Percentiles rank a stretch among this genome's conserved stretches.
phyloP scores from a whole-genome alignment of 2,888 invertebrate species.

The Anodontia alba region DNA sequence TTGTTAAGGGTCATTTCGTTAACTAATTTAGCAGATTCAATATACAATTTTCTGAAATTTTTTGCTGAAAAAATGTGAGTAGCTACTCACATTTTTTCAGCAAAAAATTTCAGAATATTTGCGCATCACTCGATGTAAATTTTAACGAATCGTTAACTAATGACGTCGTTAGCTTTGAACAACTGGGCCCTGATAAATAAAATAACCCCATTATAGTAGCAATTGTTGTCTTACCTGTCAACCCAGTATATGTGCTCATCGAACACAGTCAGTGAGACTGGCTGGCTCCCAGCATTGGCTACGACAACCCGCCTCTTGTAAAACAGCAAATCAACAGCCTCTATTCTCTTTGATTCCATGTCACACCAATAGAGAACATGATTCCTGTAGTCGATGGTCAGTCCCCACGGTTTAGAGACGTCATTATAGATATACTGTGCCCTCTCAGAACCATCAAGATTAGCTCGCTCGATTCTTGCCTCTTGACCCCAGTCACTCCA shows the following conservation, averaged over 20 bases:
- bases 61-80: too few species aligned
- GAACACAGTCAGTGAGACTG: constrained; percentile 88
- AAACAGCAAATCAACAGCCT: constrained; percentile 62
- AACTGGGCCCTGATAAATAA: too few species aligned
- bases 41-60: too few species aligned
- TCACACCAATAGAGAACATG: constrained; percentile 94
- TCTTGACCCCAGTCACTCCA: constrained; percentile 93
- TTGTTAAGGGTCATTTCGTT: too few species aligned
- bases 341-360: constrained; percentile 88
- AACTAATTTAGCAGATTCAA: too few species aligned
- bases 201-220: too few species aligned
- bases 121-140: too few species aligned
- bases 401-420: constrained; percentile 89
- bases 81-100: too few species aligned
- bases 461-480: constrained; percentile 91
- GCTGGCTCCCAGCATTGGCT: constrained; percentile 61
- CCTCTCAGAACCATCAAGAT: constrained; percentile 91
- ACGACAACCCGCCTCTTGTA: constrained; percentile 46
- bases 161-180: too few species aligned
- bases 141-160: too few species aligned
- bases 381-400: constrained; percentile 90
- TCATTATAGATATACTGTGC: constrained; percentile 85
- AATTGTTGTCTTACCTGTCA: too few species aligned
- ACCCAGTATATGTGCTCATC: constrained; percentile 91
- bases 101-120: too few species aligned